Base-by-base conservation (phyloP, 2,888 invertebrate species). In the Torymus tubicola region DNA sequence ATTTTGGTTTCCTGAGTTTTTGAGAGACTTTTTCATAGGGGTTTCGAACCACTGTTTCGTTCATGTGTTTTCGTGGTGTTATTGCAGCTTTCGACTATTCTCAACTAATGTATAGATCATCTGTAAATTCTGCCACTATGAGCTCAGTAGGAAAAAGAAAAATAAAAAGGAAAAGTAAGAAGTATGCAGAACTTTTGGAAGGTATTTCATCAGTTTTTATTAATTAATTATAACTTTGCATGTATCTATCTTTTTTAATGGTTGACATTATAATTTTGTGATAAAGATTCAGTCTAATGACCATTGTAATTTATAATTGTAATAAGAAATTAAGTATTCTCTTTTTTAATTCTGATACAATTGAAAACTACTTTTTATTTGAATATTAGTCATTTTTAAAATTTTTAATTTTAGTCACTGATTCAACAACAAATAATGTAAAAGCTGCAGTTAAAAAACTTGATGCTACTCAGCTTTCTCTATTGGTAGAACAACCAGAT, bases 381-480 rank as follows among this genome's bases (percentile, higher is more conserved):
- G 4, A 21, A 50, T 18, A 71, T 50, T 69, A 14, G 2, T n/a
- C 31, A 57, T 60, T 65, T 52, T 55, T 11, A 60, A 1, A 42
- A 42, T 42, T 42, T 1, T 65, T 24, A n/a, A 42, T 83, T 89
- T 89, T 85, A 96, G 96, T 96, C 78, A 94, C 94, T 53, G 92
- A 93, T 67, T 91, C 92, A 75, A 92, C 92, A 4, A 93, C 94
- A 87, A 94, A 91, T 71, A 94, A 95, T 91, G 93, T 93, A 18
- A 94, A 93, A 88, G 94, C 96, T 1, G 92, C 93, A 18, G 93
- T 96, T 13, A 93, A 93, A 84, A 95, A 94, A 85, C 90, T 96
- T 53, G 94, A 93, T 85, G 93, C 95, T 8, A 92, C 93, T 73
- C 94, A 95, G 86, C 89, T 96, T 5, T 93, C 95, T 14, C 92